Conservation (phyloP, 2,888 invertebrate species). For the Pseudococcus jackbeardsleyi region DNA sequence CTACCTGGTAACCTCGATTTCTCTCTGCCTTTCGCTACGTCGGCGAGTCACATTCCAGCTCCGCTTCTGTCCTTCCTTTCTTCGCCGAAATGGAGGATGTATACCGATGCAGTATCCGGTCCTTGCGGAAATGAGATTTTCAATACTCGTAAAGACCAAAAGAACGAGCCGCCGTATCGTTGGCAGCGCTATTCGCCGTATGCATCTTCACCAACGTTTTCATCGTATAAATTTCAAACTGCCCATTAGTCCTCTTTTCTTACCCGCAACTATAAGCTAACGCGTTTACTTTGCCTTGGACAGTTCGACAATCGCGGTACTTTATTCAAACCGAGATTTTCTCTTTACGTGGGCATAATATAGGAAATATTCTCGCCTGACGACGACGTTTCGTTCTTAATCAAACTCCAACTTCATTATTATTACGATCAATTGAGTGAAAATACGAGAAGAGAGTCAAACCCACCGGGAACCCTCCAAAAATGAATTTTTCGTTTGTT, state of each 20-base stretch:
- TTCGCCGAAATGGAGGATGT: neutral
- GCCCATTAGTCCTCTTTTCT: neutral
- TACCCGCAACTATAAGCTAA: neutral
- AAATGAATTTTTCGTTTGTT: too few relatives aligned
- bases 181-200: neutral
- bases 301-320: neutral
- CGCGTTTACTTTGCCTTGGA: neutral
- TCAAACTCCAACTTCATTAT: too few relatives aligned
- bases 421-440: too few relatives aligned
- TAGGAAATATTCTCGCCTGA: too few relatives aligned
- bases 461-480: too few relatives aligned
- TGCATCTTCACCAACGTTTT: neutral
- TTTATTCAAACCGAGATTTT: neutral
- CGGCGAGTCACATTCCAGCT: neutral
- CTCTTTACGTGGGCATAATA: neutral
- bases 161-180: neutral
- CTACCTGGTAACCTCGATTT: neutral
- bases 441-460: too few relatives aligned
- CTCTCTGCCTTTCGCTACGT: neutral
- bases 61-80: neutral
- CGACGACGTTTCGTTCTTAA: too few relatives aligned
- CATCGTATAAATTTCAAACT: slow-evolving; percentile 1
- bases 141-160: slow-evolving; percentile 18
- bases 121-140: slow-evolving; percentile 30
- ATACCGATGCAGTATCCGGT: slow-evolving; percentile 27